These are phyloP conservation scores for Scaptomyza cyrtandrae DNA, from an alignment of 2,888 invertebrate genomes.

Conservation along the genomic window DNA sequence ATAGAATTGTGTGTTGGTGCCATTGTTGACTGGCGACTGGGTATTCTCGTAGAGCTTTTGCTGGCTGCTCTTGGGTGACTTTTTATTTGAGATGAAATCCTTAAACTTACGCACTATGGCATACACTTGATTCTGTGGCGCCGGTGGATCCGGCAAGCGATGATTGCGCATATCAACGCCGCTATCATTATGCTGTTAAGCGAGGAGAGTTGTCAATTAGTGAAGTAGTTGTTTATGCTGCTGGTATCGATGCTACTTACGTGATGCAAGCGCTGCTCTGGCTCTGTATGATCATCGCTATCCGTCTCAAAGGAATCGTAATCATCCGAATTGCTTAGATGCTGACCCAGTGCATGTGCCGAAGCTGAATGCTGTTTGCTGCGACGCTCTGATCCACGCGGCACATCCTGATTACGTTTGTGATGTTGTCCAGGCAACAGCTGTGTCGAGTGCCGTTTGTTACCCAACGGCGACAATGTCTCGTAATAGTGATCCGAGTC, in stretches of 20 bases:
- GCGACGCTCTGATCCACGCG: slow-evolving; percentile 64
- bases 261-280: slow-evolving; percentile 81
- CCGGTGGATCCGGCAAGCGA: slow-evolving; percentile 87
- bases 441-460: slow-evolving; percentile 74
- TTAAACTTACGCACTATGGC: slow-evolving; percentile 89
- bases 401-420: slow-evolving; percentile 58
- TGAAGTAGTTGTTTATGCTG: not conserved
- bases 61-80: slow-evolving; percentile 79
- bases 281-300: slow-evolving; percentile 86
- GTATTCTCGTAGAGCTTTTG: slow-evolving; percentile 83
- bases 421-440: slow-evolving; percentile 60
- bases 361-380: slow-evolving; percentile 74
- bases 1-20: slow-evolving; percentile 39
- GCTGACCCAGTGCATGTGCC: slow-evolving; percentile 73
- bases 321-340: slow-evolving; percentile 85
- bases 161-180: slow-evolving; percentile 85
- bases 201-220: not conserved
- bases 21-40: slow-evolving; percentile 30
- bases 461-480: slow-evolving; percentile 85
- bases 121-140: slow-evolving; percentile 86
- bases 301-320: slow-evolving; percentile 90
- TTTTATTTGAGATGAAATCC: slow-evolving; percentile 86
- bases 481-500: slow-evolving; percentile 90
- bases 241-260: slow-evolving; percentile 51
- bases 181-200: slow-evolving; percentile 84